Evolutionary conservation across 2,113 vertebrate species (phyloP), one percentile per base, ranked within the genome.

Genomic region (Rhea pennata): DNA sequence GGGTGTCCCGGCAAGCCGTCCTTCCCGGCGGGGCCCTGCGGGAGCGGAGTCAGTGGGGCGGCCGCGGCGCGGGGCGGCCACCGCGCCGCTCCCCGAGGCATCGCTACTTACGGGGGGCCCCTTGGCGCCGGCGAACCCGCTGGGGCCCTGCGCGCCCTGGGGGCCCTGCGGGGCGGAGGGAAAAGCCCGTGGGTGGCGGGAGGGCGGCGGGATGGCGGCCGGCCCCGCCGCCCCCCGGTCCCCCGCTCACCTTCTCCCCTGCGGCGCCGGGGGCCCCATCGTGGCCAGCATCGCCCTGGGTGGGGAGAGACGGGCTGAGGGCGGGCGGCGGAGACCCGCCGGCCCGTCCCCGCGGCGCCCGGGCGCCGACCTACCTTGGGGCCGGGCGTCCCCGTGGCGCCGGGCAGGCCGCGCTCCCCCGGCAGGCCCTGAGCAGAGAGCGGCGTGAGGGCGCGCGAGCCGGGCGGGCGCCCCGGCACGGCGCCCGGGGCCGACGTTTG

Each of bases 1-100:
- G 98, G 99, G 95, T 99, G 99, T 67, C 99, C 99, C 5, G 98
- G 98, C 87, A 98, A 56, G 33, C 99, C 99, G 2, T 99, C 99
- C 95, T 99, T 99, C 71, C 99, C 99, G 5, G 98, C 74, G 6
- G 98, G 98, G 33, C 99, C 99, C 99, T 99, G 90, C 87, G 59
- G 95, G 91, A 86, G 44, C 67, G 21, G 62, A 67, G 58, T 39
- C 11, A 69, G n/a, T 0, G 5, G 40, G 24, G 36, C 61, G 74
- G 36, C 36, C 36, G 36, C 36, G 36, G 36, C 36, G 36, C 36
- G 36, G 36, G 36, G 36, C 36, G 36, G 36, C 36, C 36, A 6
- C 36, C 36, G 15, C 44, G 44, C 44, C 14, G 44, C 44, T 46
- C n/a, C n/a, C n/a, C 22, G 17, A 33, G 19, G 26, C 40, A 23